A percentile compares a stretch with the other conserved stretches of the same genome.
These are phyloP conservation scores for Cuculus canorus DNA, from an alignment of 2,797 vertebrate genomes.

Conservation along the genomic window DNA sequence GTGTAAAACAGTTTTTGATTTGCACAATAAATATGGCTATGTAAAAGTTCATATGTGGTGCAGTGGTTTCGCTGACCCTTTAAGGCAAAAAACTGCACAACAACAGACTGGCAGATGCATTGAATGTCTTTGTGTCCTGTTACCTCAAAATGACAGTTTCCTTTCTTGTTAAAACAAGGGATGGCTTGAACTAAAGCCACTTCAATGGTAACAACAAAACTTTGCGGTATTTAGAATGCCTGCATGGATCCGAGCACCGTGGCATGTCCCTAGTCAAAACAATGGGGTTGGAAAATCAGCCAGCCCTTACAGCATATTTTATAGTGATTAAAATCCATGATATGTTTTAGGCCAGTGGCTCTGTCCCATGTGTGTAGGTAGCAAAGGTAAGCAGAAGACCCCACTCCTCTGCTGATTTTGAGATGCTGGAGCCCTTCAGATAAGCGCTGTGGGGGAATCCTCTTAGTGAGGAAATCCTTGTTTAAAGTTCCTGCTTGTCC, in stretches of 20 bases:
- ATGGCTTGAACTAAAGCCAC: background rate
- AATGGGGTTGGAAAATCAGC: background rate
- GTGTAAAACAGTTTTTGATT: slow-evolving; percentile 19
- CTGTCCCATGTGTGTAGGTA: background rate
- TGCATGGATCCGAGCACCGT: background rate
- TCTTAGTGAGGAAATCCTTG: background rate
- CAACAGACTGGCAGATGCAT: background rate
- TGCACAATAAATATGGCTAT: slow-evolving; percentile 25
- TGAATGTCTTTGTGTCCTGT: background rate
- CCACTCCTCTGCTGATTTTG: background rate
- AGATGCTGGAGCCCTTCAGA: background rate
- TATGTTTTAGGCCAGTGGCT: background rate
- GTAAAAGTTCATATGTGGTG: slow-evolving; percentile 31
- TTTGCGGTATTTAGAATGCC: background rate
- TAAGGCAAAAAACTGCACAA: background rate
- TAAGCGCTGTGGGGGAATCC: background rate
- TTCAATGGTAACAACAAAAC: background rate
- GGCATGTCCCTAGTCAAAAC: background rate
- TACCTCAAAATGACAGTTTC: background rate
- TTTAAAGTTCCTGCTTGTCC: background rate
- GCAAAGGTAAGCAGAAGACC: background rate
- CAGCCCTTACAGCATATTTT: background rate
- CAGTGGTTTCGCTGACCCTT: slow-evolving; percentile 44
- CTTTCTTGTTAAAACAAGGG: background rate
- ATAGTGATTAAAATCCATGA: background rate